Base-by-base conservation (phyloP, 2,113 vertebrate genomes). In the Perognathus longimembris region DNA sequence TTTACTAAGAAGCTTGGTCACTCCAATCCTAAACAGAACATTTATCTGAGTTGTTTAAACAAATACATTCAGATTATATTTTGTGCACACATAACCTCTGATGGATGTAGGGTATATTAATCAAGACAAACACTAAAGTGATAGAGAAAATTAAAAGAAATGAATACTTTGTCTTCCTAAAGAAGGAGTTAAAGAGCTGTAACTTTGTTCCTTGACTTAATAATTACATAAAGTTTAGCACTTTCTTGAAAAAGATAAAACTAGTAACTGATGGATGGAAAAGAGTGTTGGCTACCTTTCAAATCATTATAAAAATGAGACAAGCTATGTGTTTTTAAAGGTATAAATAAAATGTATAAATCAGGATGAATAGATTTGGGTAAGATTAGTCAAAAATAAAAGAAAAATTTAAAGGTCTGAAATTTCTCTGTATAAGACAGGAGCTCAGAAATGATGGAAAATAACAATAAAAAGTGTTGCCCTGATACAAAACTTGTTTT, bases 311-410 rank as follows among this genome's bases (percentile, higher is more conserved):
- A 36, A 74, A 82, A 88, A 70, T 26, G 78, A 76, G 45, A 84
- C 20, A 86, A 91, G 75, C 64, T 63, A 69, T 69, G 14, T 15
- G 80, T 61, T 66, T 66, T 77, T 71, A 38, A 94, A 88, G 66
- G 30, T 26, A 42, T 54, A 54, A 54, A 17, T 54, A 54, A 54
- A 54, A 54, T 15, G 50, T 20, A 54, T 70, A 77, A 91, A 79
- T 82, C 34, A 34, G 34, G 1, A 78, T 45, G 34, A 45, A 6
- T 30, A 54, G 12, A 54, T 12, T 18, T 18, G 15, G 14, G 14
- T 54, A 85, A 85, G 38, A 7, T 30, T 81, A 26, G 45, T 15
- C 15, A 77, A 26, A 5, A 8, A 45, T 67, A 73, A 67, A 21
- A 89, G 38, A 54, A 90, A 83, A 92, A n/a, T 20, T 34, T 74